Conservation (phyloP, 2,113 vertebrate species). For the Bettongia penicillata region DNA sequence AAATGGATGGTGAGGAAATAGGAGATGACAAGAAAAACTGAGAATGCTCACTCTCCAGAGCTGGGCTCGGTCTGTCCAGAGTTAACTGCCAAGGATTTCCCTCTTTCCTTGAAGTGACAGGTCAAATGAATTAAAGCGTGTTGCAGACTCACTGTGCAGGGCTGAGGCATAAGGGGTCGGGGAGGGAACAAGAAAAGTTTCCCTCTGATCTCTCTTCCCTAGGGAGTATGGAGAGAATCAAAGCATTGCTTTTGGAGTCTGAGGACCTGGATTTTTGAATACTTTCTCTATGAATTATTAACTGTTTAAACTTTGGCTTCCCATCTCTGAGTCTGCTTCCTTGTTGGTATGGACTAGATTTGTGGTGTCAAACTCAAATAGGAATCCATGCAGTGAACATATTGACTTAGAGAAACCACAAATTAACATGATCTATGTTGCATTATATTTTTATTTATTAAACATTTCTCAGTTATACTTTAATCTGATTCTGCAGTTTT, state of each 20-base stretch:
- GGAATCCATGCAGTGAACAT: not conserved
- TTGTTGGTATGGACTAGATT: not conserved
- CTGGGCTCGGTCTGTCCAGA: constrained; percentile 3
- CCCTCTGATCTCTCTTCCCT: not conserved
- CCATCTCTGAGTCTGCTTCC: not conserved
- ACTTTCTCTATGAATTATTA: not conserved
- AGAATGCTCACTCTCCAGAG: not conserved
- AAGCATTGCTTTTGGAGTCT: not conserved
- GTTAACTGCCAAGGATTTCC: constrained; percentile 48
- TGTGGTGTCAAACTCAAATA: not conserved
- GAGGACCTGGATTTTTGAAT: not conserved
- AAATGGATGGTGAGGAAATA: constrained; percentile 41
- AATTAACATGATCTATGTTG: too few relatives aligned
- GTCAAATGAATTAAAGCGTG: constrained; percentile 19
- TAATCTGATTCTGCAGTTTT: not conserved
- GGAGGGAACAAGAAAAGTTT: not conserved
- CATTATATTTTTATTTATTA: not conserved
- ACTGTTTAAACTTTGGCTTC: not conserved
- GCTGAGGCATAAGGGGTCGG: accelerated
- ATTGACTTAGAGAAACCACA: not conserved
- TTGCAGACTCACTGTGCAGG: not conserved
- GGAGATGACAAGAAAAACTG: constrained; percentile 13
- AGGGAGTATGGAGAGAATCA: not conserved
- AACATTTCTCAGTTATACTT: not conserved
- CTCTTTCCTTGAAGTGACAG: constrained; percentile 10